Base-by-base conservation (phyloP, 2,797 vertebrate genomes). In the Mormyrops attenuatus region DNA sequence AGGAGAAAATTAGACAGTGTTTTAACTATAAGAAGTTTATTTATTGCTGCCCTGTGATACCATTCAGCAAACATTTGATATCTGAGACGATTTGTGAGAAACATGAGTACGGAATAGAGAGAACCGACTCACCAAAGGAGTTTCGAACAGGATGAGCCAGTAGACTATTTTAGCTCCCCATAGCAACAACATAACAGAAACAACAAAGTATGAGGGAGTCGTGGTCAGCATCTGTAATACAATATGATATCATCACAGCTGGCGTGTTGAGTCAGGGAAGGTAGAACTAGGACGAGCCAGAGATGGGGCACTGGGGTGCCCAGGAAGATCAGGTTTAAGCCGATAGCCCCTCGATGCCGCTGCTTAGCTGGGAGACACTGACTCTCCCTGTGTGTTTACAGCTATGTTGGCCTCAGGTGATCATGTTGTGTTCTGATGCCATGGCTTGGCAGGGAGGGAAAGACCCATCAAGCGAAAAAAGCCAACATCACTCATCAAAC, bases 401-500 rank as follows among this genome's bases (percentile, higher is more conserved):
- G 88, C 87, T 85, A 15, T 52, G 80, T 49, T 22, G 41, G 53
- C 85, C 52, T 55, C 52, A 87, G 85, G 52, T 34, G 50, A 87
- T 38, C 50, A 7, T 87, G 85, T 3, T 57, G 26, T 55, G 26
- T 57, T 30, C 26, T 5, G 17, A 52, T 52, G 90, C 91, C 92
- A 91, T 77, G 38, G 17, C 73, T 80, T 20, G 13, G 38, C 38
- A n/a, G 38, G 15, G 17, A 44, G 73, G 63, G 63, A 34, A 69
- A 69, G 66, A 69, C 30, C 30, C 66, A 38, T 34, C 17, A 8
- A 7, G 38, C 34, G 73, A 41, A 77, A 26, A 94, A 94, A 94
- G 94, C 95, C 93, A 92, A 94, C 92, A 94, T 96, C 95, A 95
- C 92, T 95, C 94, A 0, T 93, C 94, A 90, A 88, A 89, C 89